Evolutionary conservation across 2,888 invertebrate species (phyloP).

Genomic region (Macroteleia sp.): DNA sequence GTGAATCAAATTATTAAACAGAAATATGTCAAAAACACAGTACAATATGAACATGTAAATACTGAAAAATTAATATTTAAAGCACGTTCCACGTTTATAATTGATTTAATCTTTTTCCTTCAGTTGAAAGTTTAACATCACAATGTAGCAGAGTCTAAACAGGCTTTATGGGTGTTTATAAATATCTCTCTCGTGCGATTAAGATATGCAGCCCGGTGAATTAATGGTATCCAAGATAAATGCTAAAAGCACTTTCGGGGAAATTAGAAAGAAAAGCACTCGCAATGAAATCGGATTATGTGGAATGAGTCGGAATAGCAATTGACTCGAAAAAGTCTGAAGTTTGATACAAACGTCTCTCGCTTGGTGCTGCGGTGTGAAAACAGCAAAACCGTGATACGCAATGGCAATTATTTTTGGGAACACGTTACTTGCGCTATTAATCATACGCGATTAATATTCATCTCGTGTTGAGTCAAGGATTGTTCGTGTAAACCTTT

Average conservation of each 20-base stretch:
- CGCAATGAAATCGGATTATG: slow-evolving; percentile 56
- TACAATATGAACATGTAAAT: slow-evolving; percentile 26
- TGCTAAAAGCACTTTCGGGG: slow-evolving; percentile 76
- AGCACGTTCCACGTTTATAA: slow-evolving; percentile 39
- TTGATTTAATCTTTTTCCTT: slow-evolving; percentile 54
- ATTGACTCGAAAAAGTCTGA: slow-evolving; percentile 42
- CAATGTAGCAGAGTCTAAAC: slow-evolving; percentile 61
- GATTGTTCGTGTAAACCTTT: slow-evolving; percentile 60
- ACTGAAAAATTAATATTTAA: slow-evolving; percentile 29
- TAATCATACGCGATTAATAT: slow-evolving; percentile 66
- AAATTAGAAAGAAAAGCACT: slow-evolving; percentile 68
- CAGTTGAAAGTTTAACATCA: slow-evolving; percentile 53
- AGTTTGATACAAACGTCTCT: neutral
- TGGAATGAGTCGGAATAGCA: slow-evolving; percentile 28
- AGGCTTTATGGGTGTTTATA: slow-evolving; percentile 66
- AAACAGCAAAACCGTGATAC: no score
- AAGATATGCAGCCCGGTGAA: slow-evolving; percentile 67
- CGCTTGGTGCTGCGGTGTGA: no score
- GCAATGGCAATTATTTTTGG: slow-evolving; percentile 18
- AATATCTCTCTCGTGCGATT: slow-evolving; percentile 66
- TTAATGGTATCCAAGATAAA: slow-evolving; percentile 75
- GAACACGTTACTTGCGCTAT: slow-evolving; percentile 35
- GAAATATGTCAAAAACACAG: slow-evolving; percentile 6
- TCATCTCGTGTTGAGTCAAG: slow-evolving; percentile 59
- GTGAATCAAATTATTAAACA: slow-evolving; percentile 18